phyloP scores from a whole-genome alignment of 2,797 vertebrate genomes.

The Lagocephalus sceleratus region DNA sequence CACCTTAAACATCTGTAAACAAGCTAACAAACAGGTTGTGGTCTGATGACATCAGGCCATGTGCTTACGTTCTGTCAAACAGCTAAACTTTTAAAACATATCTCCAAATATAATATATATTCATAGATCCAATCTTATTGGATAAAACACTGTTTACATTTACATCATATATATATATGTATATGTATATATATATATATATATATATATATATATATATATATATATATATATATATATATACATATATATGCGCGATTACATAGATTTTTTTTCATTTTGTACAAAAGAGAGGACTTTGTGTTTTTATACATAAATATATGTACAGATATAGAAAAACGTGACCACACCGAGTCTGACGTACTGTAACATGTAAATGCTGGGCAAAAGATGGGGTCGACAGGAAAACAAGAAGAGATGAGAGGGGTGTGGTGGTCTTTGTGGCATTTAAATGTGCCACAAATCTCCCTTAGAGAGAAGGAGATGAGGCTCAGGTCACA shows the following conservation, averaged over 20 bases:
- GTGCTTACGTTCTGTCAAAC: slow-evolving; percentile 48
- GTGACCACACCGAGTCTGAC: slow-evolving; percentile 44
- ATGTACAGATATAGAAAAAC: slow-evolving; percentile 66
- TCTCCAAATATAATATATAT: slow-evolving; percentile 55
- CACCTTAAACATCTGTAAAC: slow-evolving; percentile 33
- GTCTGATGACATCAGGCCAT: slow-evolving; percentile 31
- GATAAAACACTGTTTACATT: slow-evolving; percentile 62
- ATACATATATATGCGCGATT: slow-evolving; percentile 13
- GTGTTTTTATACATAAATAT: slow-evolving; percentile 57
- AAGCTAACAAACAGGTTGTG: slow-evolving; percentile 28
- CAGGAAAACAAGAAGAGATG: slow-evolving; percentile 19
- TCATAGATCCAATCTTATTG: slow-evolving; percentile 58
- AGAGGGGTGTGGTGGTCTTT: slow-evolving; percentile 38
- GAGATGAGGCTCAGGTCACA: slow-evolving; percentile 32
- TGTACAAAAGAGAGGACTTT: slow-evolving; percentile 64
- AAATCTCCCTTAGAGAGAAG: slow-evolving; percentile 19
- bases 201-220: slow-evolving; percentile 7
- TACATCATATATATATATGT: slow-evolving; percentile 16
- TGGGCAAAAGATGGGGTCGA: slow-evolving; percentile 50
- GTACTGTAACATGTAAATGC: slow-evolving; percentile 33
- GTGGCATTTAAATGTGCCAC: slow-evolving; percentile 32
- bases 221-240: slow-evolving; percentile 20
- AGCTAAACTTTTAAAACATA: slow-evolving; percentile 35
- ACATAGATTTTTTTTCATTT: slow-evolving; percentile 37
- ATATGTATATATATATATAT: slow-evolving; percentile 36